Percentiles rank a stretch among this genome's conserved stretches.
Evolutionary conservation across 2,113 vertebrate genomes (phyloP).

Genomic region (Phaethon lepturus): DNA sequence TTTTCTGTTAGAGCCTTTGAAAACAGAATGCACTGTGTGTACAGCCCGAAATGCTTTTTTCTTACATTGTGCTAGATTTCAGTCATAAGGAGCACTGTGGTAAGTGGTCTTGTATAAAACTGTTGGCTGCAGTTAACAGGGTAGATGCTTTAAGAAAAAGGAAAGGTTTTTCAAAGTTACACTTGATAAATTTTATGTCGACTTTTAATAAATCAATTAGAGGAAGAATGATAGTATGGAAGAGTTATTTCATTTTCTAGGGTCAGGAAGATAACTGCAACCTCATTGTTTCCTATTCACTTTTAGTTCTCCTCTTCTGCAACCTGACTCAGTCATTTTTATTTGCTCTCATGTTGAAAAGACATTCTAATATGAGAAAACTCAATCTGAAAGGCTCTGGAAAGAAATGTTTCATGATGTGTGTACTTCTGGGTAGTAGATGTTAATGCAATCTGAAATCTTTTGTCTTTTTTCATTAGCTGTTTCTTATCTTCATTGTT

Average conservation of each 20-base stretch:
- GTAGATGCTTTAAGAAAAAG: not conserved
- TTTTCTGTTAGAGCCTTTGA: not conserved
- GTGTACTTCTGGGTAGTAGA: not conserved
- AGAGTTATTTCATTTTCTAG: not conserved
- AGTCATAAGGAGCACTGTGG: not conserved
- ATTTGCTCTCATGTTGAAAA: not conserved
- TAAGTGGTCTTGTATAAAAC: not conserved
- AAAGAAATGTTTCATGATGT: not conserved
- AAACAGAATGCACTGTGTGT: not conserved
- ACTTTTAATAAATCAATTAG: not conserved
- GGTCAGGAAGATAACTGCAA: not conserved
- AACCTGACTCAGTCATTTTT: not conserved
- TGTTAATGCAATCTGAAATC: slow-evolving; percentile 34
- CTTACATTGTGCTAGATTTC: not conserved
- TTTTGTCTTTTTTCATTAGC: slow-evolving; percentile 27
- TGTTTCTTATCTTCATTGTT: not conserved
- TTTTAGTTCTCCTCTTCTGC: not conserved
- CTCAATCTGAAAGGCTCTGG: not conserved
- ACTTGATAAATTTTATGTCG: not conserved
- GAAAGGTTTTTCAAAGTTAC: not conserved
- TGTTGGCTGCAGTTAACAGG: not conserved
- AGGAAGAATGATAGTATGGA: not conserved
- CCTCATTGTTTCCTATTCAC: not conserved
- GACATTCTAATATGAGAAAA: slow-evolving; percentile 7
- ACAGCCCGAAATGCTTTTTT: not conserved